A percentile compares a stretch with the other conserved stretches of the same genome.
phyloP scores from a whole-genome alignment of 1,140 invertebrate species.

The Elysia chlorotica region DNA sequence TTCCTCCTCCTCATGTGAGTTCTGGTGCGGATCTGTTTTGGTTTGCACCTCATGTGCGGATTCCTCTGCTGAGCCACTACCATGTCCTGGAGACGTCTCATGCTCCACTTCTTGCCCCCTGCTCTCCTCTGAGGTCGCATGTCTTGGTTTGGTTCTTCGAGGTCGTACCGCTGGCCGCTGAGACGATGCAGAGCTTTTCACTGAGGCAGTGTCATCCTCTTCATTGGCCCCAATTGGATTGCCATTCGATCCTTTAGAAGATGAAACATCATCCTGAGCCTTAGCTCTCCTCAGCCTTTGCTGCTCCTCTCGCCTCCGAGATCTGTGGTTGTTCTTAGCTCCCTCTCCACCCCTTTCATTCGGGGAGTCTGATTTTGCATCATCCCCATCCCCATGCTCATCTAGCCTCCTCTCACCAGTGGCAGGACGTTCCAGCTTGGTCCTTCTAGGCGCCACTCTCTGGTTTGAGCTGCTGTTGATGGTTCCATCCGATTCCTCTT shows the following conservation, averaged over 20 bases:
- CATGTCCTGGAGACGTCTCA: neutral
- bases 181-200: neutral
- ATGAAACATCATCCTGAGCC: neutral
- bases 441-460: too few species aligned
- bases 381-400: neutral
- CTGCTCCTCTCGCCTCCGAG: neutral
- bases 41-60: neutral
- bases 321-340: too few species aligned
- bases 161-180: neutral
- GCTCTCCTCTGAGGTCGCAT: neutral
- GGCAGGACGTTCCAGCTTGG: neutral
- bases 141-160: neutral
- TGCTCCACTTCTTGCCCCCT: neutral
- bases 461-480: too few species aligned
- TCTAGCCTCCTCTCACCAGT: constrained; percentile 2
- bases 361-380: neutral
- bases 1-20: neutral
- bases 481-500: neutral
- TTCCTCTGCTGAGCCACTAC: neutral
- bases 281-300: neutral
- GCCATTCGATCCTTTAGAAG: neutral
- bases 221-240: neutral
- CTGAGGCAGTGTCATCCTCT: neutral
- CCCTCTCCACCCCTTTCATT: neutral
- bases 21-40: neutral